These are phyloP conservation scores for Petaurus breviceps DNA, from an alignment of 2,113 vertebrate genomes.

Conservation along the genomic window DNA sequence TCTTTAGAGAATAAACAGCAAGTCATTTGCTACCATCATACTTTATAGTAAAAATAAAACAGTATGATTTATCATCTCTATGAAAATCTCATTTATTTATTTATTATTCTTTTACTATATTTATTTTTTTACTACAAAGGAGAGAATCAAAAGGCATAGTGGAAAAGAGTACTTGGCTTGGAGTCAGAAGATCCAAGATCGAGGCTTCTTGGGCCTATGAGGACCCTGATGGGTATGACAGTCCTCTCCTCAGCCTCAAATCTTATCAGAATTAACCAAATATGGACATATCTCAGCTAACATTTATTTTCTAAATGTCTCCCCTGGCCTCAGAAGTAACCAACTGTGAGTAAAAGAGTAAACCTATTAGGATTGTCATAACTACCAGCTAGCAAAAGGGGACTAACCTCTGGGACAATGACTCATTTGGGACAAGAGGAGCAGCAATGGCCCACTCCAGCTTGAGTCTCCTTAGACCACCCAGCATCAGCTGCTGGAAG, in stretches of 20 bases:
- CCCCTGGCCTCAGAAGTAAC: background rate
- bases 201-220: background rate
- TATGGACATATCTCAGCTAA: background rate
- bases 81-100: slow-evolving; percentile 76
- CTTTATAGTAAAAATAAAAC: slow-evolving; percentile 67
- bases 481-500: background rate
- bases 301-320: background rate
- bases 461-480: background rate
- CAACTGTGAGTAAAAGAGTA: background rate
- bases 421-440: background rate
- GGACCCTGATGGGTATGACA: background rate
- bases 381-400: background rate
- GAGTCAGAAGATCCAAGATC: background rate
- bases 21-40: slow-evolving; percentile 76
- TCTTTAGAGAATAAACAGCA: slow-evolving; percentile 65
- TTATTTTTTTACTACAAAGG: slow-evolving; percentile 72
- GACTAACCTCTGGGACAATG: background rate
- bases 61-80: slow-evolving; percentile 67
- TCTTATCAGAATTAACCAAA: background rate
- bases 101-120: slow-evolving; percentile 71
- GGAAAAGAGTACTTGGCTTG: background rate
- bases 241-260: background rate
- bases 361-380: background rate
- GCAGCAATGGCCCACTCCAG: background rate
- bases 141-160: background rate